Conservation (phyloP, 1,140 invertebrate genomes). For the Cydia pomonella region DNA sequence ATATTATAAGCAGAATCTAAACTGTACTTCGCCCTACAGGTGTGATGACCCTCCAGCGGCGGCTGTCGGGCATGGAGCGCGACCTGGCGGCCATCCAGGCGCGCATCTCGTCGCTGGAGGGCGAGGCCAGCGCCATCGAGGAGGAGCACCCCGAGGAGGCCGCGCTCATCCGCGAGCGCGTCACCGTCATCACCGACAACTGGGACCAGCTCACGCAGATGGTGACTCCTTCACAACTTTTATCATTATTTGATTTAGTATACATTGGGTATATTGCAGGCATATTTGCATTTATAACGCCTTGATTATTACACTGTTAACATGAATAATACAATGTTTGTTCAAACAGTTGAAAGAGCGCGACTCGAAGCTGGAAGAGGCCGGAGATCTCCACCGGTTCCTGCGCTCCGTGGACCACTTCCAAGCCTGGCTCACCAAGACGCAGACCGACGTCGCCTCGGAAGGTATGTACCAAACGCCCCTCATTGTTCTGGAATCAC, state of each 20-base stretch:
- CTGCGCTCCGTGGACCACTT: conserved; percentile 99
- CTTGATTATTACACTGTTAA: neutral
- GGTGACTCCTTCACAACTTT: no score
- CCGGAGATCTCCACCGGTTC: conserved; percentile 98
- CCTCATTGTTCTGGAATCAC: neutral
- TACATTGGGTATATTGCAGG: no score
- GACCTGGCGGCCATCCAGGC: conserved; percentile 99
- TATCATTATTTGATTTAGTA: no score
- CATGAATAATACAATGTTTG: neutral
- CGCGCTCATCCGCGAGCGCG: conserved; percentile 93
- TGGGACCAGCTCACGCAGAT: conserved; percentile 99
- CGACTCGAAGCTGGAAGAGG: conserved; percentile 98
- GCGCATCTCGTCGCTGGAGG: conserved; percentile 95
- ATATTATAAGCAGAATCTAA: neutral
- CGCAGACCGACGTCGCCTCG: conserved; percentile 98
- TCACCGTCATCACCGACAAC: conserved; percentile 92
- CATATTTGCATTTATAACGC: no score
- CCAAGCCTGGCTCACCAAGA: conserved; percentile 99
- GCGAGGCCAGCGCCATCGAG: conserved; percentile 95
- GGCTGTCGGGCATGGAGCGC: conserved; percentile 98
- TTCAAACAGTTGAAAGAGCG: conserved; percentile 91
- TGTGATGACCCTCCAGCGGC: conserved; percentile 90
- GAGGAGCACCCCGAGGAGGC: conserved; percentile 98
- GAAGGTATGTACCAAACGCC: conserved; percentile 83
- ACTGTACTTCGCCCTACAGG: conserved; percentile 49